Conservation (phyloP, 2,797 vertebrate genomes). For the Urocyon cinereoargenteus region DNA sequence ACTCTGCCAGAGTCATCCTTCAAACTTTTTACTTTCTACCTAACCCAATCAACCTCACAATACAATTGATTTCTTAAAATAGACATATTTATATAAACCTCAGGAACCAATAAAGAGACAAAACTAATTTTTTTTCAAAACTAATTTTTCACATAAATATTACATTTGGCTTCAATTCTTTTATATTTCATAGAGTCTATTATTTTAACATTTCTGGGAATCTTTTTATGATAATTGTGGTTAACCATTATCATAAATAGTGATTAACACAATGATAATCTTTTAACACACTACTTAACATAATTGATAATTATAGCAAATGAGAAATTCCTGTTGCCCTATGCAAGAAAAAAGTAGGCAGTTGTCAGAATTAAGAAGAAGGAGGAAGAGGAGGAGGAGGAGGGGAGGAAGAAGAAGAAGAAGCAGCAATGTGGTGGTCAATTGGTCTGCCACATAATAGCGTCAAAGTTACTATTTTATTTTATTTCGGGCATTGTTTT, state of each 20-base stretch:
- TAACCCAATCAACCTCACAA: neutral
- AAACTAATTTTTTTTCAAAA: neutral
- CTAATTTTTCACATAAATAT: neutral
- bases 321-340: neutral
- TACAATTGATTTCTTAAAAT: neutral
- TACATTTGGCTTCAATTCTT: neutral
- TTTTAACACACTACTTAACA: constrained; percentile 7
- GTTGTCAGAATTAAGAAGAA: neutral
- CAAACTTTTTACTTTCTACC: neutral
- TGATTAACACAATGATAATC: constrained; percentile 25
- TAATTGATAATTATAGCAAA: constrained; percentile 48
- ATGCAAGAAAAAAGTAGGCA: constrained; percentile 3
- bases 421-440: neutral
- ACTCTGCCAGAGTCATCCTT: neutral
- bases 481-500: neutral
- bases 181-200: neutral
- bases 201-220: neutral
- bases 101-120: neutral
- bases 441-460: neutral
- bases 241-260: neutral
- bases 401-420: neutral
- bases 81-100: neutral
- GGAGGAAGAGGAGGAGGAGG: neutral
- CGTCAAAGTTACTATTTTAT: neutral
- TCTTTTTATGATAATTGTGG: constrained; percentile 21